These are phyloP conservation scores for Micropoecilia bifurca DNA, from an alignment of 2,797 vertebrate species.

Conservation along the genomic window DNA sequence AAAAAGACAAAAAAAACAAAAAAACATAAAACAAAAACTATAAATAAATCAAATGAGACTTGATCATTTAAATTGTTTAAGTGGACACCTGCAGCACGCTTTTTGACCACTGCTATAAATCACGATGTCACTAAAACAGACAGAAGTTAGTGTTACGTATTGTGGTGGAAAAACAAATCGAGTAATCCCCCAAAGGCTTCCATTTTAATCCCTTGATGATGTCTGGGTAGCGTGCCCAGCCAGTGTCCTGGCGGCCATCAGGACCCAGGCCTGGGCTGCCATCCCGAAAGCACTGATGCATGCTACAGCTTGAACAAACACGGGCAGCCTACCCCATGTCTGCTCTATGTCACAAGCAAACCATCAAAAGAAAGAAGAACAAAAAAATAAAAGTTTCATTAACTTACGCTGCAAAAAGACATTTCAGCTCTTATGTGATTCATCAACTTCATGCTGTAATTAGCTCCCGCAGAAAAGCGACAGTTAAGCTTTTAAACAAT, in stretches of 20 bases:
- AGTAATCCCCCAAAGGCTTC: slow-evolving; percentile 66
- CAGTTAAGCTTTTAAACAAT: slow-evolving; percentile 34
- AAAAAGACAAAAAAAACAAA: background rate
- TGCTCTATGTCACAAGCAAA: slow-evolving; percentile 50
- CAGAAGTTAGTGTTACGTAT: slow-evolving; percentile 47
- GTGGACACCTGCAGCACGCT: slow-evolving; percentile 8
- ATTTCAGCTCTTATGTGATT: slow-evolving; percentile 17
- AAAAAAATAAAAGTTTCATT: slow-evolving; percentile 15
- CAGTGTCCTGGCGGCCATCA: slow-evolving; percentile 66
- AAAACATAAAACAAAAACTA: too few species aligned
- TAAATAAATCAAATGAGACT: background rate
- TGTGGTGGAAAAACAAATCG: slow-evolving; percentile 55
- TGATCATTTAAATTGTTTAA: background rate
- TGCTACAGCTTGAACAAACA: slow-evolving; percentile 70
- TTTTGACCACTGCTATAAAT: background rate
- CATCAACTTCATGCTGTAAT: slow-evolving; percentile 17
- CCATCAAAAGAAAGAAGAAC: slow-evolving; percentile 17
- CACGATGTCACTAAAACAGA: slow-evolving; percentile 23
- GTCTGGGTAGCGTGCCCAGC: slow-evolving; percentile 67
- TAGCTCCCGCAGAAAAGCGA: slow-evolving; percentile 29
- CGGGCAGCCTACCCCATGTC: slow-evolving; percentile 48
- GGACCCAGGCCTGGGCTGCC: slow-evolving; percentile 60
- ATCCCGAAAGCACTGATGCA: slow-evolving; percentile 71
- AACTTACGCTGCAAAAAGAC: background rate
- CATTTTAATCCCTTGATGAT: slow-evolving; percentile 74